Evolutionary conservation across 2,888 invertebrate species (phyloP).

Genomic region (Biston stratarius): DNA sequence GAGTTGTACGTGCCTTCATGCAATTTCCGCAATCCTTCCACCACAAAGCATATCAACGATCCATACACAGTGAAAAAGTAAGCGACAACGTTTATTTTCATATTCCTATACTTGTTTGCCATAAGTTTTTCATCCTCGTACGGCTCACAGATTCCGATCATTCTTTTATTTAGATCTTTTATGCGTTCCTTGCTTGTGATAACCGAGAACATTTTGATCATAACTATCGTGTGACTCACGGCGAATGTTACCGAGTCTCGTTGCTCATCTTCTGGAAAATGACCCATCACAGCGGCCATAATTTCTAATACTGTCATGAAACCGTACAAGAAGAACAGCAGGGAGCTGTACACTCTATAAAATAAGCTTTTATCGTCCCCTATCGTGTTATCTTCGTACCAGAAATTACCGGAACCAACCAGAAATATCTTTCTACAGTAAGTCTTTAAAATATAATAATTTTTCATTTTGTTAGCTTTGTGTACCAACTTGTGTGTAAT

Average conservation of each 20-base stretch:
- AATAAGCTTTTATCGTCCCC: slow-evolving; percentile 62
- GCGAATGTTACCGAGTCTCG: slow-evolving; percentile 73
- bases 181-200: slow-evolving; percentile 63
- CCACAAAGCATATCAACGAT: slow-evolving; percentile 62
- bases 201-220: slow-evolving; percentile 71
- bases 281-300: slow-evolving; percentile 66
- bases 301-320: slow-evolving; percentile 74
- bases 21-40: slow-evolving; percentile 72
- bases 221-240: slow-evolving; percentile 73
- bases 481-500: too few species aligned
- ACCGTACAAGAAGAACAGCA: slow-evolving; percentile 62
- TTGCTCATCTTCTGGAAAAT: slow-evolving; percentile 74
- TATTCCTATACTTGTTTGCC: slow-evolving; percentile 64
- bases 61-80: slow-evolving; percentile 66
- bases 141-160: slow-evolving; percentile 64
- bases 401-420: slow-evolving; percentile 74
- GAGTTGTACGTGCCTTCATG: slow-evolving; percentile 54
- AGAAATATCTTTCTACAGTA: slow-evolving; percentile 65
- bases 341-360: slow-evolving; percentile 59
- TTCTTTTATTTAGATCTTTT: slow-evolving; percentile 63
- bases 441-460: slow-evolving; percentile 65
- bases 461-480: slow-evolving; percentile 61
- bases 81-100: slow-evolving; percentile 69
- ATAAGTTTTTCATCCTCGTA: slow-evolving; percentile 64
- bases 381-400: slow-evolving; percentile 66